Evolutionary conservation across 1,140 invertebrate genomes (phyloP), one percentile per base, ranked within the genome.

Genomic region (Drosophila watanabei): DNA sequence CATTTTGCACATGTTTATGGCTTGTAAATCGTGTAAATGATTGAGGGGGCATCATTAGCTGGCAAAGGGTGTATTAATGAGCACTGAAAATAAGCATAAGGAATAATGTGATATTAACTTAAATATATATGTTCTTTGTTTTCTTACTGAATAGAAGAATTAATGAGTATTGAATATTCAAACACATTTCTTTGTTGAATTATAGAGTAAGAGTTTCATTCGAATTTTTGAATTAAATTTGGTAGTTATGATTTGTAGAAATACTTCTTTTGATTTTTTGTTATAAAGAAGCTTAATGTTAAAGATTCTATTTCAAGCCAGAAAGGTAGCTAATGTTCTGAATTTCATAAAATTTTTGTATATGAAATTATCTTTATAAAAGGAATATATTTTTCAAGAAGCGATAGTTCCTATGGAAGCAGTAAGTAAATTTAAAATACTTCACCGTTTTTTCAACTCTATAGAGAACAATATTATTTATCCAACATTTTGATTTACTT

Each of bases 41-140:
- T 81, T 85, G 79, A 85, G 83, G 75, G 49, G 48, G 49, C 39
- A 84, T 84, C 77, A 83, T 49, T 75, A 79, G 73, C 66, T 54
- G 45, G 33, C 45, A 11, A 18, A 51, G 60, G 82, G 82, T 69
- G 43, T 51, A 66, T 71, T 48, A 51, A 56, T 56, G 33, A 57
- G 52, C 18, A 59, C 52, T 35, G 45, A 60, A 49, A 35, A 59
- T 37, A 60, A 28, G n/a, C 35, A 32, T n/a, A 37, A 7, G 59
- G 30, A 5, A 39, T 18, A 32, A 30, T 32, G 16, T n/a, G 16
- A 6, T 51, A 11, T 51, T 51, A 6, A 7, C 5, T 13, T 32
- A 9, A 13, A 13, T 5, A 13, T 35, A 11, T 9, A 8, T 24
- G 3, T 16, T 18, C 13, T 4, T 60, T n/a, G 1, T 14, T 20